Evolutionary conservation across 2,797 vertebrate genomes (phyloP).

Genomic region (Adrianichthys oophorus): DNA sequence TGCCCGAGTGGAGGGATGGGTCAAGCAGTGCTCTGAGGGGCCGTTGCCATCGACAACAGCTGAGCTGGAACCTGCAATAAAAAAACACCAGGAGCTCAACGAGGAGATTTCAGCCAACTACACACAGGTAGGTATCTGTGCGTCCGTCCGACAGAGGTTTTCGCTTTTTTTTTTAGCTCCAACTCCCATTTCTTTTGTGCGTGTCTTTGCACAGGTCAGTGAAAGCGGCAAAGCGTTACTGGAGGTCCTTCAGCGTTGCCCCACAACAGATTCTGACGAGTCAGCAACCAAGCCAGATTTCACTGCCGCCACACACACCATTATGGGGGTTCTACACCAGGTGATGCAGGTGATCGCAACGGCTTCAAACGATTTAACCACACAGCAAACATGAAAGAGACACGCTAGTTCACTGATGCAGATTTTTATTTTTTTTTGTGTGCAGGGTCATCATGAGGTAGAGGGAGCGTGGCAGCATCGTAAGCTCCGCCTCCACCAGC

Average conservation of each 20-base stretch:
- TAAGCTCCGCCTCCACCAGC: slow-evolving; percentile 95
- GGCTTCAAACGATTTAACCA: not conserved
- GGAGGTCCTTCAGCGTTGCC: slow-evolving; percentile 90
- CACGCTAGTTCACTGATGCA: not conserved
- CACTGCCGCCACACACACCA: slow-evolving; percentile 88
- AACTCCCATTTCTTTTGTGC: not conserved
- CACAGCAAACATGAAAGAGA: not conserved
- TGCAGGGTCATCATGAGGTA: slow-evolving; percentile 78
- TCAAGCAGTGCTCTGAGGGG: slow-evolving; percentile 87
- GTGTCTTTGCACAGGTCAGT: slow-evolving; percentile 82
- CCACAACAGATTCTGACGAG: slow-evolving; percentile 84
- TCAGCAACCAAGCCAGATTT: slow-evolving; percentile 89
- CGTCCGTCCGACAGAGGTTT: not conserved
- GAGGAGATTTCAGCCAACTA: slow-evolving; percentile 86
- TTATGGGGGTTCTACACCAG: slow-evolving; percentile 93
- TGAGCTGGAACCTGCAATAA: slow-evolving; percentile 85
- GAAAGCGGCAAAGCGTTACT: slow-evolving; percentile 94
- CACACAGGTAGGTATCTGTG: slow-evolving; percentile 65
- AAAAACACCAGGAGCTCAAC: slow-evolving; percentile 93
- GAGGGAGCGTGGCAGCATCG: slow-evolving; percentile 95
- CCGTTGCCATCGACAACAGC: slow-evolving; percentile 76
- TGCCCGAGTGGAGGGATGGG: slow-evolving; percentile 87
- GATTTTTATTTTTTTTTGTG: not conserved
- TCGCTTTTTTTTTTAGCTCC: not conserved
- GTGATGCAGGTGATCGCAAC: slow-evolving; percentile 80